phyloP scores from a whole-genome alignment of 1,140 invertebrate genomes.

The Lepidurus couesii region DNA sequence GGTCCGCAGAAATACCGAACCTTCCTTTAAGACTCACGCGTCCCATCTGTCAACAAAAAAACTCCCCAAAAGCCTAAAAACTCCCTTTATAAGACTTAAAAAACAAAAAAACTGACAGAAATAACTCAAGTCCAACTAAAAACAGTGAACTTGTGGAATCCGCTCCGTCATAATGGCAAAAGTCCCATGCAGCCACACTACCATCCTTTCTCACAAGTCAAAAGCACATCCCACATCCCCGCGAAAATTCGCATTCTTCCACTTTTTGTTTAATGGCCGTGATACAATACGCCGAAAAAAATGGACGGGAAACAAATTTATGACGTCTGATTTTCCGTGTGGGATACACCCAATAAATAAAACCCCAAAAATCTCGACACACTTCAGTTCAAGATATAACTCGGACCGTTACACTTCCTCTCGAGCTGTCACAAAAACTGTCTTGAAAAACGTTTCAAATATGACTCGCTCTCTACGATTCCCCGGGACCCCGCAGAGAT shows the following conservation, averaged over 20 bases:
- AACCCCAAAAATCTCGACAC: too few relatives aligned
- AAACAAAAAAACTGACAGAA: neutral
- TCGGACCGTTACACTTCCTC: too few relatives aligned
- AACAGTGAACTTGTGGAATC: neutral
- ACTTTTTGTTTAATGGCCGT: neutral
- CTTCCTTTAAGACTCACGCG: too few relatives aligned
- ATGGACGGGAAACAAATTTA: neutral
- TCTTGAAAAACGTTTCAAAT: too few relatives aligned
- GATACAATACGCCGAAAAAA: neutral
- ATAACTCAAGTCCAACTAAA: neutral
- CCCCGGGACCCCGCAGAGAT: too few relatives aligned
- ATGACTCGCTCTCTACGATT: too few relatives aligned
- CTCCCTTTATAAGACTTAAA: too few relatives aligned
- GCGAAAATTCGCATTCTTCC: neutral
- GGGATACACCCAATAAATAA: neutral
- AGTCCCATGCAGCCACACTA: neutral
- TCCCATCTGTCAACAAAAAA: too few relatives aligned
- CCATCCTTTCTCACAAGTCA: constrained; percentile 2
- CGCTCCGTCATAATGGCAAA: neutral
- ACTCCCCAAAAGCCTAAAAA: too few relatives aligned
- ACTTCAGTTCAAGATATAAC: too few relatives aligned
- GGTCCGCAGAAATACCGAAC: too few relatives aligned
- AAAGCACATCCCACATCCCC: neutral
- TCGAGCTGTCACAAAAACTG: too few relatives aligned
- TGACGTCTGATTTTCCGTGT: neutral